A percentile compares a stretch with the other conserved stretches of the same genome.
Conservation (phyloP, 2,888 invertebrate species). For the Drosophila mimetica region DNA sequence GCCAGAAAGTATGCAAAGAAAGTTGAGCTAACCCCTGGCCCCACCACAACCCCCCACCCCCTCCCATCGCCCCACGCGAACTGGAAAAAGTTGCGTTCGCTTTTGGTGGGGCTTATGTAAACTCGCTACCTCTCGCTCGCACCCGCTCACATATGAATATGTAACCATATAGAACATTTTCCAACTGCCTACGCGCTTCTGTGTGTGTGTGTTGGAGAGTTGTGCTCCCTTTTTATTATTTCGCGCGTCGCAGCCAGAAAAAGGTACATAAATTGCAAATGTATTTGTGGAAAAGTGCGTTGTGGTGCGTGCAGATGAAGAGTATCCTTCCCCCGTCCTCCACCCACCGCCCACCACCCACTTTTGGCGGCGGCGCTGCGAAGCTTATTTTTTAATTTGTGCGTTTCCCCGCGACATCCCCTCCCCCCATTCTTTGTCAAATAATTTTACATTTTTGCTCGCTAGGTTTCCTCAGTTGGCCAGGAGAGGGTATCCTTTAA, state of each 20-base stretch:
- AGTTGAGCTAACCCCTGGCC: slow-evolving; percentile 20
- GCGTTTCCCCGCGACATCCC: slow-evolving; percentile 11
- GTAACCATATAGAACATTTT: slow-evolving; percentile 52
- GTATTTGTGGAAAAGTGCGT: slow-evolving; percentile 61
- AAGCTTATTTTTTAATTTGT: slow-evolving; percentile 60
- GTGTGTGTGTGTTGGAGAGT: slow-evolving; percentile 23
- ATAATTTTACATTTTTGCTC: slow-evolving; percentile 48
- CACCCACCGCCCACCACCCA: slow-evolving; percentile 1
- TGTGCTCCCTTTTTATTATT: slow-evolving; percentile 51
- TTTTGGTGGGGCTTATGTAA: slow-evolving; percentile 40
- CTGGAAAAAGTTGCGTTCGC: slow-evolving; percentile 20
- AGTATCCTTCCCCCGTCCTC: not conserved
- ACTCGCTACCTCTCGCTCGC: slow-evolving; percentile 33
- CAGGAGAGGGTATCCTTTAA: not conserved
- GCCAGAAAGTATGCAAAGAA: slow-evolving; percentile 29
- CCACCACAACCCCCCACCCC: not conserved
- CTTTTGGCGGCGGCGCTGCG: slow-evolving; percentile 25
- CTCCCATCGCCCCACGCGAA: not conserved
- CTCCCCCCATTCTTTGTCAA: slow-evolving; percentile 15
- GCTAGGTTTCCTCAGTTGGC: not conserved
- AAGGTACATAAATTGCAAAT: slow-evolving; percentile 61
- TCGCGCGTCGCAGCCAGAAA: slow-evolving; percentile 39
- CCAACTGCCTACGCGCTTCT: slow-evolving; percentile 31
- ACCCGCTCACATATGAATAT: slow-evolving; percentile 46
- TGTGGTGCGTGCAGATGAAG: slow-evolving; percentile 49